phyloP scores from a whole-genome alignment of 2,888 invertebrate species.

The Lasioglossum oenotherae region DNA sequence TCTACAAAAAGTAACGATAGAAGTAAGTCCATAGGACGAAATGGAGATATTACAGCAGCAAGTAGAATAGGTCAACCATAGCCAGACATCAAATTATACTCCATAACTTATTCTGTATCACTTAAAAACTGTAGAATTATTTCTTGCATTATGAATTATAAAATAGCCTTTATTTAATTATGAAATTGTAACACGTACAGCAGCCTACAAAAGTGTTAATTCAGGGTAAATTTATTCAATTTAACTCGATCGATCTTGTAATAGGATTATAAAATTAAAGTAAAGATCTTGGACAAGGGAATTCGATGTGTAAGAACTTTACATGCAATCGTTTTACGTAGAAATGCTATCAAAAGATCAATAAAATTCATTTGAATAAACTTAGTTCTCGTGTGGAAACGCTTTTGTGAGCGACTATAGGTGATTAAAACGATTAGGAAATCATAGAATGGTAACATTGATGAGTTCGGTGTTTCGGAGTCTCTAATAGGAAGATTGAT shows the following conservation, averaged over 20 bases:
- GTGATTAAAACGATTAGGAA: conserved; percentile 51
- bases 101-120: background rate
- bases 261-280: background rate
- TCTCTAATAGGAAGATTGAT: conserved; percentile 23
- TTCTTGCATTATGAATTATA: background rate
- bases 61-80: background rate
- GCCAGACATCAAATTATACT: background rate
- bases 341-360: background rate
- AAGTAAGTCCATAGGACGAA: background rate
- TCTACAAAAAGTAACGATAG: background rate
- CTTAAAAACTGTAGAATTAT: background rate
- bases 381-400: background rate
- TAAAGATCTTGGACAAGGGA: background rate
- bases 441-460: conserved; percentile 63
- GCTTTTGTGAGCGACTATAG: background rate
- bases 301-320: background rate
- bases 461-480: conserved; percentile 22
- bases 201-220: background rate
- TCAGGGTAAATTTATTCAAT: background rate
- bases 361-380: background rate
- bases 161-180: background rate
- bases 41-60: background rate
- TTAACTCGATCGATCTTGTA: background rate
- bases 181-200: background rate
- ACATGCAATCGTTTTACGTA: background rate